These are phyloP conservation scores for Hydrocynus forskahlii DNA, from an alignment of 2,797 vertebrate genomes.

Conservation along the genomic window DNA sequence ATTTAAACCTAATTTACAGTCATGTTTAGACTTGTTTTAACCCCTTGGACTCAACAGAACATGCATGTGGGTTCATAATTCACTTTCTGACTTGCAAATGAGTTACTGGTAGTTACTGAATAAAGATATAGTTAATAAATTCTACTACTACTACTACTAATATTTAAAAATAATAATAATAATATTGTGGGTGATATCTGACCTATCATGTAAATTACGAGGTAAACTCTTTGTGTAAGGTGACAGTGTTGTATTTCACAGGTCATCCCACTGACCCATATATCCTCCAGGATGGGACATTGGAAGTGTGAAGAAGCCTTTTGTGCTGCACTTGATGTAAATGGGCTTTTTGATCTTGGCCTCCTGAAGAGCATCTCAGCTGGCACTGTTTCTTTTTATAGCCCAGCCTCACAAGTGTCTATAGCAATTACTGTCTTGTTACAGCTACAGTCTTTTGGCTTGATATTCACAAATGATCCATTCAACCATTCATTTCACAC, in stretches of 20 bases:
- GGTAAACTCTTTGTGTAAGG: too few species aligned
- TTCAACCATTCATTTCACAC: background rate
- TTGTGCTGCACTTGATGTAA: background rate
- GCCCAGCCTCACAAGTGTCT: slow-evolving; percentile 1
- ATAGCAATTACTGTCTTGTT: background rate
- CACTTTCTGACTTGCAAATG: background rate
- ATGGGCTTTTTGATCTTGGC: background rate
- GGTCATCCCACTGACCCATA: background rate
- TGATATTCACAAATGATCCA: background rate
- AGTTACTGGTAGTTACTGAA: too few species aligned
- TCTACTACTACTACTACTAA: too few species aligned
- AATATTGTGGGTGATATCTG: too few species aligned
- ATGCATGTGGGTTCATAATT: background rate
- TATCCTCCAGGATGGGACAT: background rate
- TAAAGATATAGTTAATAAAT: background rate
- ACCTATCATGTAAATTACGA: background rate
- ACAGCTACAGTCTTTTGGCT: background rate
- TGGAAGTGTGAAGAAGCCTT: background rate
- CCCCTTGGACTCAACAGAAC: background rate
- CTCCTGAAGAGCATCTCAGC: background rate
- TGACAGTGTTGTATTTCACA: background rate
- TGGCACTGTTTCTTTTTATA: slow-evolving; percentile 4
- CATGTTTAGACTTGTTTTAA: background rate
- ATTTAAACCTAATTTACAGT: background rate
- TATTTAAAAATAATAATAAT: too few species aligned